A percentile compares a stretch with the other conserved stretches of the same genome.
phyloP scores from a whole-genome alignment of 1,140 invertebrate genomes.

The Drosophila trapezifrons region DNA sequence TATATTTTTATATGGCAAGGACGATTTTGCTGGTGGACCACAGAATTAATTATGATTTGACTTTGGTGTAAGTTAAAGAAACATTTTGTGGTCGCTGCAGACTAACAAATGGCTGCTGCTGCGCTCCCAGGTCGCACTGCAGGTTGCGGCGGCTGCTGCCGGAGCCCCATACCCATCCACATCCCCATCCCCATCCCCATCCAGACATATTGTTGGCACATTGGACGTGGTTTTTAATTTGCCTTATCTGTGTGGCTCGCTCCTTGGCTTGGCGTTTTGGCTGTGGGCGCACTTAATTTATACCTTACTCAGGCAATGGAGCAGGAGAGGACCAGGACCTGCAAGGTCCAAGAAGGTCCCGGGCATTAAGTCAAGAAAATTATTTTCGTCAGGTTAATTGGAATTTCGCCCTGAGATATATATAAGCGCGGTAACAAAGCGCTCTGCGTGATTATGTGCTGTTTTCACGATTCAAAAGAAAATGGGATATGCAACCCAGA shows the following conservation, averaged over 20 bases:
- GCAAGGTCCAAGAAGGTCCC: background rate
- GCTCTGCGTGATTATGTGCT: slow-evolving; percentile 33
- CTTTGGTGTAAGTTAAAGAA: slow-evolving; percentile 52
- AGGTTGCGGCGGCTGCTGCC: slow-evolving; percentile 18
- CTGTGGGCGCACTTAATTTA: slow-evolving; percentile 53
- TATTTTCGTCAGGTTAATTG: slow-evolving; percentile 66
- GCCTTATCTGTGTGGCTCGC: slow-evolving; percentile 46
- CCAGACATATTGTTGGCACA: slow-evolving; percentile 58
- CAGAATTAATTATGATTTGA: slow-evolving; percentile 67
- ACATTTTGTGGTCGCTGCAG: slow-evolving; percentile 48
- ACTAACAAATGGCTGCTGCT: slow-evolving; percentile 57
- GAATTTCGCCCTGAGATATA: slow-evolving; percentile 44
- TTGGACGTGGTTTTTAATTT: slow-evolving; percentile 66
- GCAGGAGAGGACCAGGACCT: background rate
- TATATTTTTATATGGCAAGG: slow-evolving; percentile 51
- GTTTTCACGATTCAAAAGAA: slow-evolving; percentile 28
- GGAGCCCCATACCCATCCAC: background rate
- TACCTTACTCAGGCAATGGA: slow-evolving; percentile 26
- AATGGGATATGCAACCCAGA: slow-evolving; percentile 11
- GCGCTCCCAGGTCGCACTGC: slow-evolving; percentile 23
- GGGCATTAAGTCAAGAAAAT: slow-evolving; percentile 51
- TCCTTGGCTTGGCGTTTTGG: slow-evolving; percentile 1
- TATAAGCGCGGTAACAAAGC: slow-evolving; percentile 25
- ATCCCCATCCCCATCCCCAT: background rate
- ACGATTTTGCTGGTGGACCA: slow-evolving; percentile 23